These are phyloP conservation scores for Pardalotus punctatus DNA, from an alignment of 2,113 vertebrate genomes.

Conservation along the genomic window DNA sequence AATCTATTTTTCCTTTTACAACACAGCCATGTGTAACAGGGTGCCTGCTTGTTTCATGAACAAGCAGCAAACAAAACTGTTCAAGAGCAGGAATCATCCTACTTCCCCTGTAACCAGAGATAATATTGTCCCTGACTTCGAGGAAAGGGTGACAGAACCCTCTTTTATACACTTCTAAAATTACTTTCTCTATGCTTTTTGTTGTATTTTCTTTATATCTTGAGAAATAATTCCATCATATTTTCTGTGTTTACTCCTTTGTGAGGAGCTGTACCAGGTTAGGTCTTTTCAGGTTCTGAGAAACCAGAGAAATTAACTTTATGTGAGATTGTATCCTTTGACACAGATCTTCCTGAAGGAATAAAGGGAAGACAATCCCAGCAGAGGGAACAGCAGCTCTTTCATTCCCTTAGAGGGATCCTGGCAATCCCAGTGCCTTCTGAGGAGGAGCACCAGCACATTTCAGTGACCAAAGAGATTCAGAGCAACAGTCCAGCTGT, in stretches of 20 bases:
- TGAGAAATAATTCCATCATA: background rate
- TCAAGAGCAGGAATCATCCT: background rate
- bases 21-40: background rate
- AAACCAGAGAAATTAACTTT: background rate
- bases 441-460: background rate
- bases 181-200: background rate
- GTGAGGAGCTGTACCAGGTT: background rate
- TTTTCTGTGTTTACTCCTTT: background rate
- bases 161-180: background rate
- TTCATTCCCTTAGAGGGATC: background rate
- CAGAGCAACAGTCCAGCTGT: rapidly evolving
- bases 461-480: background rate
- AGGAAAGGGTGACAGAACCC: background rate
- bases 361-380: background rate
- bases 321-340: too few relatives aligned
- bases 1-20: background rate
- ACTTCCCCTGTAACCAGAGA: background rate
- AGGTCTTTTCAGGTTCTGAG: background rate
- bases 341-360: background rate
- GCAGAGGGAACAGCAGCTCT: background rate
- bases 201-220: background rate
- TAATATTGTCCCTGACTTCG: background rate
- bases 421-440: background rate
- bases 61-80: background rate
- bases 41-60: background rate